phyloP scores from a whole-genome alignment of 1,140 invertebrate genomes.

The Heterodera carotae region DNA sequence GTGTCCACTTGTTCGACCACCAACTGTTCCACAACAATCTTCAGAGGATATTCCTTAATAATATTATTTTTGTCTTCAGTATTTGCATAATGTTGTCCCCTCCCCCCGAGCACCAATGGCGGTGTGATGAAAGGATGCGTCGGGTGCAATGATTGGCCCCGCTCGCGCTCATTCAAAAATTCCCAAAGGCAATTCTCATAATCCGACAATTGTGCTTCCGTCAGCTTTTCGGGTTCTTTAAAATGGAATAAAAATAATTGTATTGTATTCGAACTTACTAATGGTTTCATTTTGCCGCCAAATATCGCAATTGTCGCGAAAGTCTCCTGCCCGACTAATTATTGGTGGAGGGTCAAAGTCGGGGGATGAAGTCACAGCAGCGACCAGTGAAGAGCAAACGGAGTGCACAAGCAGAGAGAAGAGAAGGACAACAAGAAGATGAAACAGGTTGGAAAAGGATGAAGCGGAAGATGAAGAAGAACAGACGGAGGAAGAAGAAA shows the following conservation, averaged over 20 bases:
- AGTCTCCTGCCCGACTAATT: neutral
- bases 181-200: constrained; percentile 59
- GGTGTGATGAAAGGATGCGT: constrained; percentile 45
- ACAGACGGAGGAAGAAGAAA: no score
- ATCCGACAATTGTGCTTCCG: constrained; percentile 35
- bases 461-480: no score
- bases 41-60: constrained; percentile 42
- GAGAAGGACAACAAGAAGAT: neutral
- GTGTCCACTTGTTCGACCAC: constrained; percentile 52
- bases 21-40: constrained; percentile 51
- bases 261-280: no score
- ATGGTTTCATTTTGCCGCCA: neutral
- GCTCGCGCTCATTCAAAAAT: constrained; percentile 47
- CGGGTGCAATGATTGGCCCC: constrained; percentile 27
- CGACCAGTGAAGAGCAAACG: neutral
- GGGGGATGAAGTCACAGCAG: neutral
- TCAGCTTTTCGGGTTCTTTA: constrained; percentile 34
- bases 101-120: neutral
- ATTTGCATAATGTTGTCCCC: neutral
- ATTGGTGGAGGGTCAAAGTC: neutral
- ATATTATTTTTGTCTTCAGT: neutral
- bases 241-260: neutral
- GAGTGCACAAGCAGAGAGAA: neutral
- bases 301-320: neutral
- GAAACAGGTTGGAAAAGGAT: no score